Percentiles rank a stretch among this genome's conserved stretches.
phyloP scores from a whole-genome alignment of 37 sponge, comb jelly and placozoan genomes.

The Theonella swinhoei region DNA sequence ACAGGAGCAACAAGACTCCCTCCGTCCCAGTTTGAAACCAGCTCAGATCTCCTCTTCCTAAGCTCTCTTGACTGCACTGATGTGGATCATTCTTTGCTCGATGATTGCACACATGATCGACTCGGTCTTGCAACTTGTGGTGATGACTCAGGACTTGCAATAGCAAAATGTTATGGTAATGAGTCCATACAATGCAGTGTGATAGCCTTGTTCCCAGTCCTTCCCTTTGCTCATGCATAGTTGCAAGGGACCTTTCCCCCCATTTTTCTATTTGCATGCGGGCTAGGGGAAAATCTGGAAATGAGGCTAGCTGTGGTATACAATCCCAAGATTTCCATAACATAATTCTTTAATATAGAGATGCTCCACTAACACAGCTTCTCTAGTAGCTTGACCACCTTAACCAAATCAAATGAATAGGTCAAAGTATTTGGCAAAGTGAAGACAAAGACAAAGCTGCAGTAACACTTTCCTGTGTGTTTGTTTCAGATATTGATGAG shows the following conservation, averaged over 20 bases:
- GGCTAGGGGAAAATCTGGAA: too few relatives aligned
- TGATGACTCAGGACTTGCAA: background rate
- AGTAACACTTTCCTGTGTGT: background rate
- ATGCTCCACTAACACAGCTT: too few relatives aligned
- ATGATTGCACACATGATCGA: background rate
- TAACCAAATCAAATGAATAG: background rate
- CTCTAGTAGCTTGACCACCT: too few relatives aligned
- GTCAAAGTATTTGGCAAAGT: background rate
- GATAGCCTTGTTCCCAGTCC: too few relatives aligned
- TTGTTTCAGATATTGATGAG: conserved; percentile 44
- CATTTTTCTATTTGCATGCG: too few relatives aligned
- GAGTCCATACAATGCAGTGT: too few relatives aligned
- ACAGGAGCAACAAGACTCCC: background rate
- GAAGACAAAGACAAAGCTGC: background rate
- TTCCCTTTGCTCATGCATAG: too few relatives aligned
- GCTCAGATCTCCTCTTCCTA: background rate
- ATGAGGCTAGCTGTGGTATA: too few relatives aligned
- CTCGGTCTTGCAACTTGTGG: background rate
- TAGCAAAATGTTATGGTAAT: background rate
- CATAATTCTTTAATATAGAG: too few relatives aligned
- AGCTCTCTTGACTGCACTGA: background rate
- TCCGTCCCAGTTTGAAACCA: too few relatives aligned
- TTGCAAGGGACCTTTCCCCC: too few relatives aligned
- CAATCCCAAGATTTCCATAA: too few relatives aligned
- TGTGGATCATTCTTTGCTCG: background rate